A percentile compares a stretch with the other conserved stretches of the same genome.
Evolutionary conservation across 30 jellyfish, hydroid and myxozoan genomes (phyloP).

Genomic region (Mastigias papua): DNA sequence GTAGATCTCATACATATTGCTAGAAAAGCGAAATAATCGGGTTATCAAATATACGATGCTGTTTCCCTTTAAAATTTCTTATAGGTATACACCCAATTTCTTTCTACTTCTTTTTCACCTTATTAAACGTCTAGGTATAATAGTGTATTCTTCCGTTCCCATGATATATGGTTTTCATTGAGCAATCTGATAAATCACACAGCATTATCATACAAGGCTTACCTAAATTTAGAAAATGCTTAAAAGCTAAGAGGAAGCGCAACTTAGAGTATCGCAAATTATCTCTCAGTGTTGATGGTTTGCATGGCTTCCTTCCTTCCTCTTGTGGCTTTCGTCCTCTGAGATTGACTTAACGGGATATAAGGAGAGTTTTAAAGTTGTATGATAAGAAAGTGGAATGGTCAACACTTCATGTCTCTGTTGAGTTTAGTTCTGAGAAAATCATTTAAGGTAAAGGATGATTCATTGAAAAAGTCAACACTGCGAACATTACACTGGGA

Average conservation of each 20-base stretch:
- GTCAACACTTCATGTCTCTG: no score
- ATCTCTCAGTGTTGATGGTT: not conserved
- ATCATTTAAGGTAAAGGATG: no score
- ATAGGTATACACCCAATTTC: not conserved
- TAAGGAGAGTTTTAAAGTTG: no score
- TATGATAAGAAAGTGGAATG: no score
- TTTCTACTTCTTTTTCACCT: not conserved
- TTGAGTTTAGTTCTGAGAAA: no score
- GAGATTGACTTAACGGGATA: no score
- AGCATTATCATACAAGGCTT: not conserved
- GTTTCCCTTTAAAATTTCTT: no score
- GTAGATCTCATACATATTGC: no score
- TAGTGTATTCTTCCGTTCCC: conserved; percentile 49
- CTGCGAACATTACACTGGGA: no score
- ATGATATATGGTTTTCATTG: conserved; percentile 20
- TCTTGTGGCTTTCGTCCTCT: not conserved
- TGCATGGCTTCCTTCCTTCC: not conserved
- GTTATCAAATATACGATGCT: no score
- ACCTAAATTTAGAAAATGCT: not conserved
- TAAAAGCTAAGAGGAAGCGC: not conserved
- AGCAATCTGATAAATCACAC: conserved; percentile 47
- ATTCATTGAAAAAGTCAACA: no score
- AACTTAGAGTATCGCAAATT: not conserved
- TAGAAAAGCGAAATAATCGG: no score
- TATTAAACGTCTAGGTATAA: conserved; percentile 28